Evolutionary conservation across 2,797 vertebrate species (phyloP), one percentile per base, ranked within the genome.

Genomic region (Taeniopygia guttata): DNA sequence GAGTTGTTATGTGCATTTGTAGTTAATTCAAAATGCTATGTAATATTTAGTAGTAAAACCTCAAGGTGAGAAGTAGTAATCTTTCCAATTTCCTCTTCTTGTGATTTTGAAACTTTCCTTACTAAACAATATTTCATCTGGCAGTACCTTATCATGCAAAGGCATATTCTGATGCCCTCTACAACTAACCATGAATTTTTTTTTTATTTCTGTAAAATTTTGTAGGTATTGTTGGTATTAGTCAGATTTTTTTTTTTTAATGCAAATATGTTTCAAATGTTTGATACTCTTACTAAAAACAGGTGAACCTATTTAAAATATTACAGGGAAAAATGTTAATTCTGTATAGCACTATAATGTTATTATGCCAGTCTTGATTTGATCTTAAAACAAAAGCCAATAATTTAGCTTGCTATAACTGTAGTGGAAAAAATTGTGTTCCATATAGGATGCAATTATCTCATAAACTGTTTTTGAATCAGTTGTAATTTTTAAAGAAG

Each of bases 291-390:
- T 75, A 75, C 29, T 15, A 55, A 25, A 93, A 74, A 10, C 29
- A 21, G 4, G 2, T 56, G 42, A 80, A n/a, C 9, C 9, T 43
- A 18, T 78, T 38, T 54, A 27, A 79, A 69, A 3, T 3, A n/a
- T 69, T 83, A 36, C 15, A 40, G 2, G 19, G 63, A 83, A 87
- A 55, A 64, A 19, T 18, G 4, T 22, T 59, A 52, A 67, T 36
- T 7, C 5, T 77, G 12, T 11, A n/a, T 15, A 73, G 2, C 21
- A 10, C 3, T 42, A 8, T 14, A 1, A 0, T 59, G 16, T 32
- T 70, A 16, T 27, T 55, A 19, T 45, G 49, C 1, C 6, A 42
- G 26, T 4, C 26, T 84, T 64, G 11, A 60, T 54, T 34, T 51
- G 20, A 84, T 4, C 7, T 87, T 64, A 72, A 81, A 93, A 45